phyloP scores from a whole-genome alignment of 2,888 invertebrate species.

The Stenodema calcarata region DNA sequence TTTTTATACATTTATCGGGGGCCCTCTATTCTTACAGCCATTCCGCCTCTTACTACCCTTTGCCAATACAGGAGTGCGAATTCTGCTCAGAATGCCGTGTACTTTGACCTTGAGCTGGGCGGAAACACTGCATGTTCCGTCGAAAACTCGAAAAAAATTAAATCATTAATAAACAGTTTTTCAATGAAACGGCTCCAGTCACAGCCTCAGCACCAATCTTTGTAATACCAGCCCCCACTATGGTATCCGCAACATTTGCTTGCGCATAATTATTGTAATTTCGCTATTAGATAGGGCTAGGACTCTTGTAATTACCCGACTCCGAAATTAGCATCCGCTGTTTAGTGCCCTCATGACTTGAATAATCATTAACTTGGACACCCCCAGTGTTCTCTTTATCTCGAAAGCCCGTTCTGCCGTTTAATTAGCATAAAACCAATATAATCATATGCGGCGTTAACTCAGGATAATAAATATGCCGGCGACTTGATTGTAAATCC shows the following conservation, averaged over 20 bases:
- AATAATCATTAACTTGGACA: constrained; percentile 22
- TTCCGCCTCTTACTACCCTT: no score
- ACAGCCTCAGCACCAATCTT: no score
- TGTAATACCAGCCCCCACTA: not conserved
- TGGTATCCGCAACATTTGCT: not conserved
- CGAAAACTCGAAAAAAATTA: no score
- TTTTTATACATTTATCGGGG: no score
- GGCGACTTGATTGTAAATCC: not conserved
- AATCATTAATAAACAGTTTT: no score
- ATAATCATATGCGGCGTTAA: constrained; percentile 15
- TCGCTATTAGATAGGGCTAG: constrained; percentile 8
- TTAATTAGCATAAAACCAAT: constrained; percentile 22
- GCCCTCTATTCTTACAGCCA: no score
- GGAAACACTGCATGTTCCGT: no score
- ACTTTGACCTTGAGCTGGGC: no score
- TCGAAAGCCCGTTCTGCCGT: constrained; percentile 10
- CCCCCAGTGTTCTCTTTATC: constrained; percentile 28
- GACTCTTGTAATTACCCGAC: constrained; percentile 24
- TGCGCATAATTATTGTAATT: constrained; percentile 23
- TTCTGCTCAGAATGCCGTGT: no score
- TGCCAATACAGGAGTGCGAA: no score
- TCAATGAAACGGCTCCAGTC: no score
- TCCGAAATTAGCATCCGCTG: constrained; percentile 30
- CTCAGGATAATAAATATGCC: not conserved
- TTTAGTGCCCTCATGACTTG: constrained; percentile 29